These are phyloP conservation scores for Fratercula arctica DNA, from an alignment of 2,797 vertebrate species.

Conservation along the genomic window DNA sequence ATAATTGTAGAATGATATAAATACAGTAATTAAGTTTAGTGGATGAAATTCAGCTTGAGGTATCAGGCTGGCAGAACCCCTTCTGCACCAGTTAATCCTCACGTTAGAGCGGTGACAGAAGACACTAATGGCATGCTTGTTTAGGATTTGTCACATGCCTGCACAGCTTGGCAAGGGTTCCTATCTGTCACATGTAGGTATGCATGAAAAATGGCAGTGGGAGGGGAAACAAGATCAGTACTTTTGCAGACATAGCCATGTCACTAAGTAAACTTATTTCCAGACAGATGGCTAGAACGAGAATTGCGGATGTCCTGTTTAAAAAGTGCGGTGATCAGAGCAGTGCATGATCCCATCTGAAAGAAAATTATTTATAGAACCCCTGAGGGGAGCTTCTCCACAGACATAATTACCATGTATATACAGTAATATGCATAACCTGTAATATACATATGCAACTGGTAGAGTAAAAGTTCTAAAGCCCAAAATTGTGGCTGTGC, in stretches of 20 bases:
- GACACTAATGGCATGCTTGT: not conserved
- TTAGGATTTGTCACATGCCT: not conserved
- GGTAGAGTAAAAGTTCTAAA: not conserved
- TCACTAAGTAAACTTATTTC: not conserved
- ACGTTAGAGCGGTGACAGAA: not conserved
- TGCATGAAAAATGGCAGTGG: not conserved
- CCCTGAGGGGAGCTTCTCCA: not conserved
- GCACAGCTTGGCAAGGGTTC: not conserved
- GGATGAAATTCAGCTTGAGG: not conserved
- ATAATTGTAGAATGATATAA: not conserved
- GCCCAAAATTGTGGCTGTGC: not conserved
- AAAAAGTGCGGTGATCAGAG: not conserved
- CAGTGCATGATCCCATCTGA: not conserved
- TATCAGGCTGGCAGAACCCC: not conserved
- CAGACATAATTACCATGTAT: not conserved
- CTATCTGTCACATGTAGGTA: not conserved
- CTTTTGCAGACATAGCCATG: not conserved
- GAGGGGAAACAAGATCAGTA: not conserved
- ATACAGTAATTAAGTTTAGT: conserved; percentile 6
- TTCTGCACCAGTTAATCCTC: not conserved
- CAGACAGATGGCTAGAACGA: not conserved
- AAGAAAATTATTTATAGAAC: not conserved
- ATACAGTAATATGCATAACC: not conserved
- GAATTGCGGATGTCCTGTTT: not conserved
- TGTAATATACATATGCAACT: not conserved